Conservation (phyloP, 1,140 invertebrate genomes). For the Aphidius ervi region DNA sequence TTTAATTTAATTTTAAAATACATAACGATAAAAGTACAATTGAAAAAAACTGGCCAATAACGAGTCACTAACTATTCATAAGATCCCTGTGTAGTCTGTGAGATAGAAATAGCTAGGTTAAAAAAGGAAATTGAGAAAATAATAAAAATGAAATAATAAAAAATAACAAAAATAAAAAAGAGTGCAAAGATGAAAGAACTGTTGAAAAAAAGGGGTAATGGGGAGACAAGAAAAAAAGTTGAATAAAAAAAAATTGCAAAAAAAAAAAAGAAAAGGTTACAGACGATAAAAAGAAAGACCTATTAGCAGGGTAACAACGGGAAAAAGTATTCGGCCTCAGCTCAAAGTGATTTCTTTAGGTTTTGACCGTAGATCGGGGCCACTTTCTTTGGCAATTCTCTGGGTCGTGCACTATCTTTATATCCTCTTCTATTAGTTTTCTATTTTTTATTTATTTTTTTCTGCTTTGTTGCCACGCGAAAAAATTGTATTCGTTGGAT, state of each 20-base stretch:
- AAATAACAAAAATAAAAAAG: too few relatives aligned
- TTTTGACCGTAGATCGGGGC: constrained; percentile 19
- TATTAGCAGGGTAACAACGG: constrained; percentile 23
- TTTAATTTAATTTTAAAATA: neutral
- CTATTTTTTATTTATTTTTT: constrained; percentile 3
- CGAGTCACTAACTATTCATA: constrained; percentile 21
- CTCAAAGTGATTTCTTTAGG: constrained; percentile 20
- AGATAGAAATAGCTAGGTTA: too few relatives aligned
- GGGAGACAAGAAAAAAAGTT: too few relatives aligned
- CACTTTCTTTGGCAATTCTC: constrained; percentile 16
- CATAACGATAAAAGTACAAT: constrained; percentile 6
- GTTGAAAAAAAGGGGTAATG: neutral
- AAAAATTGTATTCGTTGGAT: constrained; percentile 15
- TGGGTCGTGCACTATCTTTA: neutral
- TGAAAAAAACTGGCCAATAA: constrained; percentile 14
- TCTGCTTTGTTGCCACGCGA: constrained; percentile 19
- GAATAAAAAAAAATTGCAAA: constrained; percentile 1
- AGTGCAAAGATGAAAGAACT: constrained; percentile 3
- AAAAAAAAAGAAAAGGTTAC: neutral
- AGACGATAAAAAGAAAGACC: constrained; percentile 20
- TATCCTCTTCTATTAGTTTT: neutral
- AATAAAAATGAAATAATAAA: too few relatives aligned
- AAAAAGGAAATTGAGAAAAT: too few relatives aligned
- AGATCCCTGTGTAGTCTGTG: constrained; percentile 1
- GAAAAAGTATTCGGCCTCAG: constrained; percentile 21